phyloP scores from a whole-genome alignment of 2,797 vertebrate genomes.

The Crocidura indochinensis region DNA sequence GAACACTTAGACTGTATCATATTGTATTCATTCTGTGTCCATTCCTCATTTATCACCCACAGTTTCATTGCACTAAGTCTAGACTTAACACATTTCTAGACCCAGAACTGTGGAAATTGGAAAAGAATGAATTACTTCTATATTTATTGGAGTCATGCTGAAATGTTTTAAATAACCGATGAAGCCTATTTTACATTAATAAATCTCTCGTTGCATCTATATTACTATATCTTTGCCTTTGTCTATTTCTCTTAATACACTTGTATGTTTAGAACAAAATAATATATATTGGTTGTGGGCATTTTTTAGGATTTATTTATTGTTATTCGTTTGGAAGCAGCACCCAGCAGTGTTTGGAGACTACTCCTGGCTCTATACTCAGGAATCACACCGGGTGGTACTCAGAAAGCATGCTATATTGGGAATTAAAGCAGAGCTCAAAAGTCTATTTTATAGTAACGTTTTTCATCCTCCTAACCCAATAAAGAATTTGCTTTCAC shows the following conservation, averaged over 20 bases:
- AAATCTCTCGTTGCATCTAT: not conserved
- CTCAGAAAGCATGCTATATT: no score
- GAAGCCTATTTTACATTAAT: not conserved
- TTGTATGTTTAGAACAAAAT: not conserved
- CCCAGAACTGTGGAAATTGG: not conserved
- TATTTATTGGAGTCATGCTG: not conserved
- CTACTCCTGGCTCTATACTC: no score
- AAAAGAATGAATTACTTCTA: not conserved
- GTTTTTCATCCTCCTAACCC: no score
- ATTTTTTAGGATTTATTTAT: no score
- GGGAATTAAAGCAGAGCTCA: no score
- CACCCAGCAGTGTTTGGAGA: no score
- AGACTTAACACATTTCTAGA: not conserved
- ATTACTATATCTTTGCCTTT: not conserved
- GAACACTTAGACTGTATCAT: no score
- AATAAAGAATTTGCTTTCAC: no score
- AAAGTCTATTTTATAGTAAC: no score
- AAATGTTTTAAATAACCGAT: not conserved
- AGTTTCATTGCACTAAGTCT: not conserved
- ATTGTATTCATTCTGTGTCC: rapidly evolving
- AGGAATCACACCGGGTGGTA: no score
- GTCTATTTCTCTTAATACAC: not conserved
- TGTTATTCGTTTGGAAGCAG: no score
- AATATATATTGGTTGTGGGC: no score
- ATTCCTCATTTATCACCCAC: not conserved